Evolutionary conservation across 2,113 vertebrate species (phyloP).

Genomic region (Cephalopterus ornatus): DNA sequence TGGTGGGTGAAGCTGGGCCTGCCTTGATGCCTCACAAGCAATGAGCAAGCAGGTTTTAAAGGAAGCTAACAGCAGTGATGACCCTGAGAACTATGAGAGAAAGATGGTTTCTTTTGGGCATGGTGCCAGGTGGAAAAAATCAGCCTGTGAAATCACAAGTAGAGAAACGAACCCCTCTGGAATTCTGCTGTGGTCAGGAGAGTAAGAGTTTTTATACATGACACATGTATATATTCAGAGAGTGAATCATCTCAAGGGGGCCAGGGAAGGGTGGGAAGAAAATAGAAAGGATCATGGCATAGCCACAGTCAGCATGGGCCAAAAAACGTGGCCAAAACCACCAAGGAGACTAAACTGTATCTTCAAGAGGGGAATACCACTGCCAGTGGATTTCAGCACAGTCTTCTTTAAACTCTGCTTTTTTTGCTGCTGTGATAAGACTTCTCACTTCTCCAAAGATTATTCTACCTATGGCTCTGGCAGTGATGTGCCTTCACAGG

Average conservation of each 20-base stretch:
- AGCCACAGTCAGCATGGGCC: not conserved
- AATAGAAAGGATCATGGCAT: not conserved
- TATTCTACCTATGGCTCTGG: not conserved
- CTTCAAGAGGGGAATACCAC: not conserved
- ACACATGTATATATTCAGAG: not conserved
- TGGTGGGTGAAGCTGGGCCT: not conserved
- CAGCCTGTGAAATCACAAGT: not conserved
- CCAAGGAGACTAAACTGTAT: not conserved
- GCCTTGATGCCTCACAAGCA: not conserved
- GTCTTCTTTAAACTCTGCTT: not conserved
- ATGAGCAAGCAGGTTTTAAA: not conserved
- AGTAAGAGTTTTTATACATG: not conserved
- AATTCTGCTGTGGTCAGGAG: slow-evolving; percentile 24
- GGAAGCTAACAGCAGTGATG: not conserved
- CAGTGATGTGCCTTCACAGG: not conserved
- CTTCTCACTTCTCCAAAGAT: not conserved
- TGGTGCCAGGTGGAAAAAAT: not conserved
- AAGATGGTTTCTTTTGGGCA: not conserved
- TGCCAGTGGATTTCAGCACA: not conserved
- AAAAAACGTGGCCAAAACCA: not conserved
- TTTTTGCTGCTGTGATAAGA: not conserved
- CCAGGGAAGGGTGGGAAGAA: not conserved
- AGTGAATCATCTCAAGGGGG: not conserved
- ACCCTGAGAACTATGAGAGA: not conserved
- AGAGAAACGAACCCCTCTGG: not conserved